Base-by-base conservation (phyloP, 1,140 invertebrate genomes). In the Paracyclopina nana region DNA sequence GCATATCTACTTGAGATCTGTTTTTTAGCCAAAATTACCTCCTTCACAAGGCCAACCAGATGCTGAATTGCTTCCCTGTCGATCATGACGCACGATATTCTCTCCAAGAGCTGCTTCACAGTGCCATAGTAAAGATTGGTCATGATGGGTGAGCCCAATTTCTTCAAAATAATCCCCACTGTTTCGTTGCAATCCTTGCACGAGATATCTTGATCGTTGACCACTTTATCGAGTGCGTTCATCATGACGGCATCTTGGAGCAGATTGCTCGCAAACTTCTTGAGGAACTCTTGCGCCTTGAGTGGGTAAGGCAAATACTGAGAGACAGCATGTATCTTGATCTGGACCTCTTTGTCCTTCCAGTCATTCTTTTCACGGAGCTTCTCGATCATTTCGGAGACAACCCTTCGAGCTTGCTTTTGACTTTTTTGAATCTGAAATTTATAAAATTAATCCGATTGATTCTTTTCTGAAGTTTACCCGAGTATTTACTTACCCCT, bases 81-180 rank as follows among this genome's bases (percentile, higher is more conserved):
- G 14, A 97, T 81, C 79, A 95, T 86, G 2, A 96, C 84, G 0
- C 86, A 90, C 30, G 86, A 90, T 11, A 91, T 80, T 55, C 90
- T 69, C 65, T 96, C 88, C 25, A 96, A 67, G 11, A 96, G 63
- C 74, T 87, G 84, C 68, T 95, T 92, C 16, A 95, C 81, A 1
- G 84, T 90, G 60, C 88, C 90, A 64, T 94, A 95, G 61, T 92
- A 87, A 25, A 88, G 63, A 68, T 94, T 92, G 1, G 85, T 88
- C 75, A 90, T 87, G 0, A 90, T 78, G 1, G 87, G 85, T 58
- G 85, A 77, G 3, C 90, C 90, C 0, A 95, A 69, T 63, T 90
- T 91, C 63, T 91, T 91, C 6, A 96, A 28, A 46, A 34, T 11
- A 70, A 67, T 68, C 56, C 74, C 72, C 38, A 75, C 65, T 43